These are phyloP conservation scores for Ptiloglossa arizonensis DNA, from an alignment of 1,140 invertebrate genomes.

Conservation along the genomic window DNA sequence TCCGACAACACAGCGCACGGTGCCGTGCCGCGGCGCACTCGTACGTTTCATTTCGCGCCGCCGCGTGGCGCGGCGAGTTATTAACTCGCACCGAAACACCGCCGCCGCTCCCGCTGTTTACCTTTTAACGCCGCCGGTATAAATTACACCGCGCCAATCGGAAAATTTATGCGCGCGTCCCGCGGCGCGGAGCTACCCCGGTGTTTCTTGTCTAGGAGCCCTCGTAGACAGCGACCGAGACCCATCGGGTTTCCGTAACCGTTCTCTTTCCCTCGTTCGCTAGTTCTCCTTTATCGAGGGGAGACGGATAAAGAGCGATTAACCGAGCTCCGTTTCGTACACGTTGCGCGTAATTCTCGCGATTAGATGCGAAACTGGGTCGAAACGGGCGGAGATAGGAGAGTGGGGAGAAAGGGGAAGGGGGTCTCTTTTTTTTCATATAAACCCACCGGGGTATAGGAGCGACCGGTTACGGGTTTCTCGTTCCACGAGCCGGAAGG, in stretches of 20 bases:
- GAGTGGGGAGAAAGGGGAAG: too few relatives aligned
- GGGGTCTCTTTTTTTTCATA: slow-evolving; percentile 29
- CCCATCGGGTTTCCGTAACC: not conserved
- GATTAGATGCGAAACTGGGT: slow-evolving; percentile 53
- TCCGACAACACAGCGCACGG: too few relatives aligned
- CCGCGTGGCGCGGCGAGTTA: slow-evolving; percentile 1
- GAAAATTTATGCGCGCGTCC: slow-evolving; percentile 18
- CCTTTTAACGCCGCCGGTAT: slow-evolving; percentile 3
- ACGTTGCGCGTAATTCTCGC: slow-evolving; percentile 39
- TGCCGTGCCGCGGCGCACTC: not conserved
- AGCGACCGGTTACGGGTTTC: not conserved
- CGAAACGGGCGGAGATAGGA: not conserved
- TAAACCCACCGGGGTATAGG: not conserved
- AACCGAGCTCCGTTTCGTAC: slow-evolving; percentile 36
- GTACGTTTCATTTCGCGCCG: not conserved
- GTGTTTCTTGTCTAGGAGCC: too few relatives aligned
- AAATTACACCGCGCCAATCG: slow-evolving; percentile 8
- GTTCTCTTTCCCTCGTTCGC: not conserved
- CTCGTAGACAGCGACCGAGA: too few relatives aligned
- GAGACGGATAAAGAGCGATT: too few relatives aligned
- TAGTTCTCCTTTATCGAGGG: too few relatives aligned
- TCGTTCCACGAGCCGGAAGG: slow-evolving; percentile 20
- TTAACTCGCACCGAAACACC: slow-evolving; percentile 1
- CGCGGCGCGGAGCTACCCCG: too few relatives aligned
- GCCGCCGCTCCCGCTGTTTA: not conserved